Evolutionary conservation across 2,888 invertebrate genomes (phyloP).

Genomic region (Amphipoea lucens): DNA sequence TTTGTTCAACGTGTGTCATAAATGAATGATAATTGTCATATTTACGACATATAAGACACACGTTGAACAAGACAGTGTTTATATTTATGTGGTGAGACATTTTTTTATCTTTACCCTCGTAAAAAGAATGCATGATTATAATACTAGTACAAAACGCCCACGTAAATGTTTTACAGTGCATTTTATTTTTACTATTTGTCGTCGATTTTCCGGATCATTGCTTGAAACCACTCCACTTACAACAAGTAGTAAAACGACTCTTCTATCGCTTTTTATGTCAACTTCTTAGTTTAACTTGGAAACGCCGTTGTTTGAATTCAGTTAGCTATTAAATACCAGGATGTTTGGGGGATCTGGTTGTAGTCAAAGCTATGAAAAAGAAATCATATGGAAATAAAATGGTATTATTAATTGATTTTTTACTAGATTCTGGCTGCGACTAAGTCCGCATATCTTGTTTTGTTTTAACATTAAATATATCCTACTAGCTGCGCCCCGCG

Average conservation of each 20-base stretch:
- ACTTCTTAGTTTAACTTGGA: conserved; percentile 17
- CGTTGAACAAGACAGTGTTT: not conserved
- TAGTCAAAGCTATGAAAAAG: not conserved
- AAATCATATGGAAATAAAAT: not conserved
- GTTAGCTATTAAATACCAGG: not conserved
- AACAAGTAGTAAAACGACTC: conserved; percentile 19
- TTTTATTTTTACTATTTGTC: conserved; percentile 25
- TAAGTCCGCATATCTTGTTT: not conserved
- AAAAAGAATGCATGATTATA: not conserved
- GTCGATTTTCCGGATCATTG: conserved; percentile 27
- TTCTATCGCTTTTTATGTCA: conserved; percentile 10
- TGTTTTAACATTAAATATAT: not conserved
- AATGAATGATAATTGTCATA: not conserved
- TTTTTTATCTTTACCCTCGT: not conserved
- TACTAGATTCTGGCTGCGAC: not conserved
- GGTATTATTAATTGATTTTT: not conserved
- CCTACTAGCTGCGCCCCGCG: too few species aligned
- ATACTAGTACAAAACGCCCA: not conserved
- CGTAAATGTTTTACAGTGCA: conserved; percentile 7
- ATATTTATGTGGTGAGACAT: not conserved
- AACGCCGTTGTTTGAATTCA: not conserved
- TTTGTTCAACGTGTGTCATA: not conserved
- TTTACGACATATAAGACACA: not conserved
- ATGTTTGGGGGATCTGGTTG: not conserved
- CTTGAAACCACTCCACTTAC: conserved; percentile 25